Percentiles rank a stretch among this genome's conserved stretches.
Evolutionary conservation across 2,797 vertebrate species (phyloP).

Genomic region (Alcedo atthis): DNA sequence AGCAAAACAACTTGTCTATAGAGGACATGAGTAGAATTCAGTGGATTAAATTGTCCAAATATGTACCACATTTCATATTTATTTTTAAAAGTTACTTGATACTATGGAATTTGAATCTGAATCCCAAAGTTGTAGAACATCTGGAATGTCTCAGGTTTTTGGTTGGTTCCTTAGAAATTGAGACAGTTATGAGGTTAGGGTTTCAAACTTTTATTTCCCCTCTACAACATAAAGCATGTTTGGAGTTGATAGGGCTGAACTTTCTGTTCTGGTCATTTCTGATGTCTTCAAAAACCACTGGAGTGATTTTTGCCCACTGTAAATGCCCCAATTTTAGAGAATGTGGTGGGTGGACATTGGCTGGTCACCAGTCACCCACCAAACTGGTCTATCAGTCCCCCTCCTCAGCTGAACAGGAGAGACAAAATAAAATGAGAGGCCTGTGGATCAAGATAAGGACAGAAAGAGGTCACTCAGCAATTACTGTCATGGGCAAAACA

Average conservation of each 20-base stretch:
- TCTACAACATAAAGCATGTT: neutral
- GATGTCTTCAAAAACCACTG: neutral
- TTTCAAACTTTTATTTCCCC: neutral
- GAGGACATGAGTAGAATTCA: slow-evolving; percentile 12
- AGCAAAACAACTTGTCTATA: neutral
- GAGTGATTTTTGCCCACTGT: neutral
- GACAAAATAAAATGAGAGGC: neutral
- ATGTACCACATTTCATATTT: neutral
- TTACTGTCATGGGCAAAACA: neutral
- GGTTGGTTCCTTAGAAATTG: neutral
- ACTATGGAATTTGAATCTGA: neutral
- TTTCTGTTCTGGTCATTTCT: neutral
- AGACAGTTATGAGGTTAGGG: neutral
- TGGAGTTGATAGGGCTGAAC: neutral
- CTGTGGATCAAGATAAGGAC: neutral
- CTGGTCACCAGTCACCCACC: neutral
- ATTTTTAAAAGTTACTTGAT: neutral
- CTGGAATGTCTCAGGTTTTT: neutral
- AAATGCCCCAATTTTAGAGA: neutral
- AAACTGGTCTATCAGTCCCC: neutral
- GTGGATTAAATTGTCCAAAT: slow-evolving; percentile 22
- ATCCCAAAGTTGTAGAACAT: neutral
- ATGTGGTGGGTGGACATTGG: neutral
- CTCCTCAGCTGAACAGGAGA: neutral
- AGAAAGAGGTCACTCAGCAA: neutral